Percentiles rank a stretch among this genome's conserved stretches.
phyloP scores from a whole-genome alignment of 2,113 vertebrate genomes.

The Oophaga pumilio region DNA sequence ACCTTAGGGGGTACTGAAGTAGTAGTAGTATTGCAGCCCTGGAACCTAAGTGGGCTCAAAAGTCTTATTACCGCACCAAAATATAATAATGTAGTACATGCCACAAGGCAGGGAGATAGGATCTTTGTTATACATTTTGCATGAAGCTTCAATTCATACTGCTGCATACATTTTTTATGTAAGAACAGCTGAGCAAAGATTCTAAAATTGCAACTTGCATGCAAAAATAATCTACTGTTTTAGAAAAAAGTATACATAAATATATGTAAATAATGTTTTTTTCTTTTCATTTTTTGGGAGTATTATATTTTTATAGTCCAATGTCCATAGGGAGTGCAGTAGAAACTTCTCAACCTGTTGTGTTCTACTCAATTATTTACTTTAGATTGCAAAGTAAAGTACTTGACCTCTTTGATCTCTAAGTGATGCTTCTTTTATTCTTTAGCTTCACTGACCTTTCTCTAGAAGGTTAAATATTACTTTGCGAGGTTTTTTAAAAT shows the following conservation, averaged over 20 bases:
- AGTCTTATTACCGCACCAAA: neutral
- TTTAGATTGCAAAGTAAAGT: constrained; percentile 38
- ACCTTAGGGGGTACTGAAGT: neutral
- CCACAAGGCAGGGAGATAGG: neutral
- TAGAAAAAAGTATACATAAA: neutral
- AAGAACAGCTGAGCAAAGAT: neutral
- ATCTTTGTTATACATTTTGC: neutral
- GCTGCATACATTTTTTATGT: neutral
- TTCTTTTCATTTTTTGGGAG: neutral
- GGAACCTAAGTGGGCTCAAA: neutral
- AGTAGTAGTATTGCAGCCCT: neutral
- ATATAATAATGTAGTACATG: neutral
- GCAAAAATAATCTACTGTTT: neutral
- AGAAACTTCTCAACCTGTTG: constrained; percentile 37
- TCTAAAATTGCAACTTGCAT: neutral
- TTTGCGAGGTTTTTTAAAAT: neutral
- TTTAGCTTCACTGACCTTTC: constrained; percentile 36
- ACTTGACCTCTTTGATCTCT: constrained; percentile 35
- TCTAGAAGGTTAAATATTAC: constrained; percentile 19
- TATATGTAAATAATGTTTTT: neutral
- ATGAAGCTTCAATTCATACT: neutral
- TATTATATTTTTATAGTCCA: neutral
- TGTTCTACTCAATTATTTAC: constrained; percentile 29
- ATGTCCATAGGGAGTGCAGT: constrained; percentile 3
- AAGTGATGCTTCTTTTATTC: constrained; percentile 37